Base-by-base conservation (phyloP, 1,140 invertebrate genomes). In the Aethina tumida region DNA sequence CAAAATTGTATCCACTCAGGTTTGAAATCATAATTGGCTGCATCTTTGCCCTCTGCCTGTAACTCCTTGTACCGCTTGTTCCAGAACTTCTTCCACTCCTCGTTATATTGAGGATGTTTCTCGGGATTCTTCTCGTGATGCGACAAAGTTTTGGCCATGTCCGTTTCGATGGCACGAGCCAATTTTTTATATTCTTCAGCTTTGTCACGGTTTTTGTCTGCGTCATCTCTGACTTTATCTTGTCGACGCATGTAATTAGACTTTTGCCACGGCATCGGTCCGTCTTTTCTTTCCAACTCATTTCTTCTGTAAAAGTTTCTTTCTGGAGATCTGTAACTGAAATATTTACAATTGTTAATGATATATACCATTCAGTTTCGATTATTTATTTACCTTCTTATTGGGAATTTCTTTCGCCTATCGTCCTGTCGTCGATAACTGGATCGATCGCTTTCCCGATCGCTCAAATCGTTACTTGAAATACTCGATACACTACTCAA, bases 1-100 rank as follows among this genome's bases (percentile, higher is more conserved):
- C 85, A 90, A 52, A 74, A 86, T 20, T 72, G 63, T 25, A 87
- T 86, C 85, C 85, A 90, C 49, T 89, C 84, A 0, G 84, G 81
- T 50, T 86, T 88, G 51, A 84, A 88, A 52, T 90, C 84, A 55
- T 87, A 75, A 26, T 76, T 79, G 21, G 73, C 70, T 0, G 82
- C 75, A 60, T 88, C 81, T 53, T 78, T 78, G 22, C 79, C 80
- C 58, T 81, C 78, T 5, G 69, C 62, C 57, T 84, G 78, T 26
- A 88, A 63, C 57, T 88, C 82, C 56, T 86, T 86, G 54, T 86
- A 87, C 51, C 56, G 31, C 30, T 39, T 45, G 35, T 59, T 59
- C 56, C 56, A 59, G 54, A 86, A 87, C 52, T 77, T 79, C 52
- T 87, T 87, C 85, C 85, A 90, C 51, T 90, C 85, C 12, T 84